Evolutionary conservation across 1,140 invertebrate genomes (phyloP), one percentile per base, ranked within the genome.

Genomic region (Araneus ventricosus): DNA sequence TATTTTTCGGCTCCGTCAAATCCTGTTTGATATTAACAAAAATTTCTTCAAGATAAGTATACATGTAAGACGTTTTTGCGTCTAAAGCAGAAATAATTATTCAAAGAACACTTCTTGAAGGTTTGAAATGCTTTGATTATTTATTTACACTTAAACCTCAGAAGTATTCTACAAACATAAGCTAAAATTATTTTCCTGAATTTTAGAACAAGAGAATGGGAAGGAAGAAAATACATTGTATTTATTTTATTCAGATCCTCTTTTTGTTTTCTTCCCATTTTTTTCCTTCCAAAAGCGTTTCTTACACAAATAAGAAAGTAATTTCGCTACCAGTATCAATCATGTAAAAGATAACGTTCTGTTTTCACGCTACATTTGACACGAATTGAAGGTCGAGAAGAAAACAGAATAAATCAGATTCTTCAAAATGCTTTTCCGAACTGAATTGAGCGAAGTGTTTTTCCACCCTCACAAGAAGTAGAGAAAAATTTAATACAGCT

Each of bases 301-400:
- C 14, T 75, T 30, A 22, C 14, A 37, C 30, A 37, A 34, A 75
- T 75, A 30, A 30, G 30, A 75, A 75, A 37, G 70, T 75, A 75
- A 75, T 75, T 30, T 75, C 34, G 6, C 59, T 37, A 34, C 27
- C 30, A 20, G 17, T 75, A 37, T 75, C 70, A 34, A 75, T 75
- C 70, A 37, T 75, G 34, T 30, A 34, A 30, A 37, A 75, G 70
- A 75, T 75, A 75, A 37, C 70, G 37, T 75, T 75, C 70, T 37
- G 37, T 75, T 75, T 75, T 75, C 70, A 75, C 34, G 70, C 70
- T 34, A 75, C 70, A 75, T 37, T 34, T 34, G 34, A 75, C 30
- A 20, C 70, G 17, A 75, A 34, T 75, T 75, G 17, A 20, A n/a
- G 6, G 59, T 2, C 2, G 7, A 5, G 37, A 75, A 14, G 70